phyloP scores from a whole-genome alignment of 1,140 invertebrate genomes.

The Matsumurasca onukii region DNA sequence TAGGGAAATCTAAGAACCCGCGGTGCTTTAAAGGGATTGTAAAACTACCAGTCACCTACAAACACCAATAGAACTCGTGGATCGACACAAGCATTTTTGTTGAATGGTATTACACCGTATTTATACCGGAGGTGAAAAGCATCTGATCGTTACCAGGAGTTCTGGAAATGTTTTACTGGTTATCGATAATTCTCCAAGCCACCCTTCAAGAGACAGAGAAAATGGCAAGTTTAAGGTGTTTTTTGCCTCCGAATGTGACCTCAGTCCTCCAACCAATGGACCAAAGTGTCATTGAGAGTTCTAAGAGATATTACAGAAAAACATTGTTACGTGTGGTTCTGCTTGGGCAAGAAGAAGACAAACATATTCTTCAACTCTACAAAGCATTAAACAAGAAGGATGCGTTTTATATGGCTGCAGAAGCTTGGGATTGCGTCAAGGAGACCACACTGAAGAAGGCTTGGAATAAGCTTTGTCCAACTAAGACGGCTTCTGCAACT shows the following conservation, averaged over 20 bases:
- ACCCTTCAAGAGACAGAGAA: background rate
- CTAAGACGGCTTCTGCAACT: background rate
- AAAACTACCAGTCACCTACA: slow-evolving; percentile 36
- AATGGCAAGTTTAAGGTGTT: slow-evolving; percentile 33
- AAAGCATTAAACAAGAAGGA: background rate
- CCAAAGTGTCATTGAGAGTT: slow-evolving; percentile 43
- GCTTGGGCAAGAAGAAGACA: background rate
- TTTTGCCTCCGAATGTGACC: slow-evolving; percentile 39
- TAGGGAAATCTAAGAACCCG: slow-evolving; percentile 35
- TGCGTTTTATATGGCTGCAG: slow-evolving; percentile 39
- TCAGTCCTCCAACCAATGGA: slow-evolving; percentile 47
- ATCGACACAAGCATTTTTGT: slow-evolving; percentile 38
- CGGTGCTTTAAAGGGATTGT: slow-evolving; percentile 37
- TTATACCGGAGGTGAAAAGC: background rate
- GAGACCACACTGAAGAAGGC: slow-evolving; percentile 43
- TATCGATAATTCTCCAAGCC: background rate
- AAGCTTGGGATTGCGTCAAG: slow-evolving; percentile 45
- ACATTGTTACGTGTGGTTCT: background rate
- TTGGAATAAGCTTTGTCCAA: slow-evolving; percentile 37
- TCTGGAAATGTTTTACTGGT: background rate
- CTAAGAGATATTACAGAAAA: slow-evolving; percentile 39
- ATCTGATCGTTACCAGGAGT: background rate
- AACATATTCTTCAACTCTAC: background rate
- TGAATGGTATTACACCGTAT: slow-evolving; percentile 27
- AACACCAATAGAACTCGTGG: slow-evolving; percentile 38